Base-by-base conservation (phyloP, 2,113 vertebrate genomes). In the Ammodytes marinus region DNA sequence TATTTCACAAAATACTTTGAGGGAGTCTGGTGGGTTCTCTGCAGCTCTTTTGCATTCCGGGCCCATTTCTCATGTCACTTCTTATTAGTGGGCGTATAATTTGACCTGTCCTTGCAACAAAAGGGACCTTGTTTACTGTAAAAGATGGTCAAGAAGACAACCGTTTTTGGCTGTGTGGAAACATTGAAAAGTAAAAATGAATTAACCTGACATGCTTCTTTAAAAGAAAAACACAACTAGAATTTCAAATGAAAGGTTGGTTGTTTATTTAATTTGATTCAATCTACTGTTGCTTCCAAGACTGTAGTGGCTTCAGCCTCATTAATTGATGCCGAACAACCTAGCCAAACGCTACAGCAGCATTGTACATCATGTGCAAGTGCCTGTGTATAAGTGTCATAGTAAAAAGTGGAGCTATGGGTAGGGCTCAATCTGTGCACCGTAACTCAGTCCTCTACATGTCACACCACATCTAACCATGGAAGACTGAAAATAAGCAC, bases 21-120 rank as follows among this genome's bases (percentile, higher is more conserved):
- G 55, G 60, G 53, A 61, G 37, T 82, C 49, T 61, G 11, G 17
- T 80, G 81, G 46, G 53, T 72, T 81, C 71, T 86, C 59, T 82
- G 60, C 11, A 67, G 66, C 66, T 63, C 52, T 68, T 85, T 87
- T 81, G 82, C 80, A 84, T 83, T 73, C 78, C 11, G 15, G 37
- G 19, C 8, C 52, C 42, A 54, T 86, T 78, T 89, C 76, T 74
- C 49, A 61, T 77, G 69, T 73, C 53, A 46, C 71, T 68, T 19
- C 19, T 50, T 63, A 67, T 79, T 83, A 77, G 53, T 63, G 47
- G 40, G 55, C 6, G 13, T 53, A 73, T 73, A 59, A 39, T 53
- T 45, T 79, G 82, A 85, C 83, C 71, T 57, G 81, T 71, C 78
- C 81, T 77, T 81, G 85, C 69, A 40, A 50, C 46, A 40, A 49